phyloP scores from a whole-genome alignment of 92 coral and sea anemone genomes.

The Epizoanthus illoricatus region DNA sequence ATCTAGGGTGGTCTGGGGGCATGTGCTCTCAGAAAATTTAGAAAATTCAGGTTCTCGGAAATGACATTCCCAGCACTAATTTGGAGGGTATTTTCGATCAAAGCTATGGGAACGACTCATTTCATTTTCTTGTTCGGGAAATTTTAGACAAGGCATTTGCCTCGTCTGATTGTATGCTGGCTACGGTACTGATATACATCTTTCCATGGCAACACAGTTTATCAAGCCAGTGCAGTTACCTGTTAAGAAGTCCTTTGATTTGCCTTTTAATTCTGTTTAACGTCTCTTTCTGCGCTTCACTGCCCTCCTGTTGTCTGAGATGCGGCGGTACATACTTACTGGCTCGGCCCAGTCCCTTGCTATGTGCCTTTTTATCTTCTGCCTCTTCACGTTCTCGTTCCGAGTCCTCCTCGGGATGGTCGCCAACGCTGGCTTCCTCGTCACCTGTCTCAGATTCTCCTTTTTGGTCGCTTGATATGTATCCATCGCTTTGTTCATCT shows the following conservation, averaged over 20 bases:
- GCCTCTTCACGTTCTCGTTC: background rate
- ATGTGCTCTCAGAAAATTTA: too few relatives aligned
- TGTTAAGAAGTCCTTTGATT: constrained; percentile 89
- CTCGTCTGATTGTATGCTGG: too few relatives aligned
- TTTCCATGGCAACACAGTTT: background rate
- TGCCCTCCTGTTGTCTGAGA: constrained; percentile 52
- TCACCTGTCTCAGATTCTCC: constrained; percentile 1
- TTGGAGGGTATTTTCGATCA: too few relatives aligned
- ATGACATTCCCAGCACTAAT: too few relatives aligned
- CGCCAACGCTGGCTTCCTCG: background rate
- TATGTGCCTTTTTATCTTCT: background rate
- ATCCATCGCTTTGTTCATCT: constrained; percentile 26
- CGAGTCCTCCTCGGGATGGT: background rate
- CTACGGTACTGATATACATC: background rate
- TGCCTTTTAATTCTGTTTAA: constrained; percentile 66
- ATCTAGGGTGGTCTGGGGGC: too few relatives aligned
- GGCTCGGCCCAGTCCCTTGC: constrained; percentile 1
- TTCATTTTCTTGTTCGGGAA: too few relatives aligned
- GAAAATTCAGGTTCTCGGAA: too few relatives aligned
- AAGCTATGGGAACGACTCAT: too few relatives aligned
- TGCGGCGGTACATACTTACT: constrained; percentile 90
- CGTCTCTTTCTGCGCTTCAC: constrained; percentile 53
- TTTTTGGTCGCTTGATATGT: constrained; percentile 19
- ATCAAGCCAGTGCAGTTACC: constrained; percentile 43
- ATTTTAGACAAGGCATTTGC: too few relatives aligned